Conservation (phyloP, 2,113 vertebrate genomes). For the Boulengeromyrus knoepffleri region DNA sequence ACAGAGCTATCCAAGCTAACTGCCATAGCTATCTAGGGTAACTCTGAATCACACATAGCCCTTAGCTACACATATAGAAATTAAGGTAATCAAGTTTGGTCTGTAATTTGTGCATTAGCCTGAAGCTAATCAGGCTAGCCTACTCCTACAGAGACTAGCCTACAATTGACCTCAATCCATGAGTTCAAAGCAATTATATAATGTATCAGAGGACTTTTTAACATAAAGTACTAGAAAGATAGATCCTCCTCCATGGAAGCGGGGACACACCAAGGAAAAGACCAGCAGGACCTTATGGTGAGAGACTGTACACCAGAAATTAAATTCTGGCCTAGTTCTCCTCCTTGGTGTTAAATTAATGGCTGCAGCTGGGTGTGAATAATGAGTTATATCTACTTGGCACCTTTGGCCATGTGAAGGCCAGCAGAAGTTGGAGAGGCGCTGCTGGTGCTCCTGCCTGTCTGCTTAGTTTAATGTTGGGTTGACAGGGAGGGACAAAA, state of each 20-base stretch:
- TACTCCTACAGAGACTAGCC: not conserved
- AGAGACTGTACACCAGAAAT: not conserved
- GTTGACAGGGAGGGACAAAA: not conserved
- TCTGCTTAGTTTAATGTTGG: not conserved
- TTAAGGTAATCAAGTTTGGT: not conserved
- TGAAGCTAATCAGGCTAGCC: not conserved
- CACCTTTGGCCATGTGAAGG: not conserved
- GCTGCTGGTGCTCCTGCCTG: not conserved
- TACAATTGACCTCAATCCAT: not conserved
- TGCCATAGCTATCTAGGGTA: not conserved
- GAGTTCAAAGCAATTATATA: not conserved
- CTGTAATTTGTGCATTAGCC: not conserved
- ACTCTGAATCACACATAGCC: not conserved
- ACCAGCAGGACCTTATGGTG: not conserved
- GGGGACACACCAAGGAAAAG: not conserved
- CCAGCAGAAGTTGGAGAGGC: not conserved
- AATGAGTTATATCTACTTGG: not conserved
- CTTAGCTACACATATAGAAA: not conserved
- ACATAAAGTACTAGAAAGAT: too few relatives aligned
- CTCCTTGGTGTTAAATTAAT: not conserved
- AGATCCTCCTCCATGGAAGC: not conserved
- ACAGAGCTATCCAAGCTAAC: not conserved
- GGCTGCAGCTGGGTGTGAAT: not conserved
- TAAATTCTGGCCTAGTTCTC: not conserved
- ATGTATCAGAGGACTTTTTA: not conserved